Base-by-base conservation (phyloP, 2,113 vertebrate genomes). In the Paraplagusia blochii region DNA sequence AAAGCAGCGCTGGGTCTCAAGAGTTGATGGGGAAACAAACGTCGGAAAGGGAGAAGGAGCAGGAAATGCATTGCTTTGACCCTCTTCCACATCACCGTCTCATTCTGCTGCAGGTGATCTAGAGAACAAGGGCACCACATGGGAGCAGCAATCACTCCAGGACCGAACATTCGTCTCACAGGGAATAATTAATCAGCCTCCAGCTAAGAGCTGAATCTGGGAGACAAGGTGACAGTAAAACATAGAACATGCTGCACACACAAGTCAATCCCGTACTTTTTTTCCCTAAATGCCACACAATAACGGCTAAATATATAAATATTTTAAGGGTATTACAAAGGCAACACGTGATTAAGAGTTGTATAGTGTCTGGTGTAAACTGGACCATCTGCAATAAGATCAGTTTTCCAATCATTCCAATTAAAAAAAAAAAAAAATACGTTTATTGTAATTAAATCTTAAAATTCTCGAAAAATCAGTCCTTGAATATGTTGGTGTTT, bases 171-270 rank as follows among this genome's bases (percentile, higher is more conserved):
- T 70, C 57, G 61, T 79, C 81, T 74, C 76, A 75, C 65, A 35
- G 74, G 70, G 69, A 83, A 87, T 87, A 87, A 87, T 87, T 80
- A 86, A 86, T 88, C 76, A 81, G 77, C 69, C 67, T 79, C 63
- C 36, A 69, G 74, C 77, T n/a, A 48, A 14, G 48, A 71, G 48
- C 33, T 49, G 7, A 36, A 76, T 44, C 18, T 18, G 48, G 56
- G 50, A 59, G 45, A 16, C 12, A 5, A 57, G 13, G 18, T 14
- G 36, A 45, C 9, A 9, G 9, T n/a, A 18, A 10, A 44, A 4
- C 12, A 48, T 19, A 14, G 10, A 11, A 3, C n/a, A 29, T 19
- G 3, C 9, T 7, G 18, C 52, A 15, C 11, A 38, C 51, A 43
- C 46, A 19, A 34, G 16, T 42, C 39, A 14, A 59, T 63, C 42